Conservation (phyloP, 2,797 vertebrate genomes). For the Rhinogobio ventralis region DNA sequence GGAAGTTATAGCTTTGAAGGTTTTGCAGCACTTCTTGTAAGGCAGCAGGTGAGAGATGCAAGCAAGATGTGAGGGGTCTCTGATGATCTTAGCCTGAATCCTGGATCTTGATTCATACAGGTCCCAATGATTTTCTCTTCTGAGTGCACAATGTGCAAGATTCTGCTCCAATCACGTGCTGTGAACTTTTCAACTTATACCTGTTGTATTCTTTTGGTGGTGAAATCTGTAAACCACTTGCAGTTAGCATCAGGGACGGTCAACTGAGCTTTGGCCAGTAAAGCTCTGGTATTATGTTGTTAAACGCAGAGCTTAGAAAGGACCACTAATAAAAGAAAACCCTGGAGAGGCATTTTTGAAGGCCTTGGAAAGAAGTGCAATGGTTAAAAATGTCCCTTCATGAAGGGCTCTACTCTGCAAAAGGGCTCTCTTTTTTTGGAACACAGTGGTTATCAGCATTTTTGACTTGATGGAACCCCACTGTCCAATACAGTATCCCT, state of each 20-base stretch:
- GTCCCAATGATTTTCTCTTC: neutral
- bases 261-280: neutral
- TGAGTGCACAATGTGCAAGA: neutral
- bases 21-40: neutral
- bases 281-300: conserved; percentile 1
- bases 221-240: conserved; percentile 8
- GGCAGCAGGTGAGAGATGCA: neutral
- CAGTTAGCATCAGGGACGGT: neutral
- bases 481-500: too few relatives aligned
- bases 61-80: neutral
- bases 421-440: neutral
- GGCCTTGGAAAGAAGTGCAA: neutral
- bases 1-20: conserved; percentile 1
- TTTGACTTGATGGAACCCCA: neutral
- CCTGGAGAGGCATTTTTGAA: conserved; percentile 4
- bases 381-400: neutral
- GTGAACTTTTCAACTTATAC: conserved; percentile 19
- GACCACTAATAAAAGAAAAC: conserved; percentile 15
- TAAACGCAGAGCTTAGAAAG: conserved; percentile 3
- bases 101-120: neutral
- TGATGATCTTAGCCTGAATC: conserved; percentile 1
- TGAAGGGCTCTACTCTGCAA: neutral
- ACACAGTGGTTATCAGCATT: neutral
- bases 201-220: neutral
- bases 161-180: neutral